Evolutionary conservation across 2,113 vertebrate genomes (phyloP).

Genomic region (Pygoscelis antarcticus): DNA sequence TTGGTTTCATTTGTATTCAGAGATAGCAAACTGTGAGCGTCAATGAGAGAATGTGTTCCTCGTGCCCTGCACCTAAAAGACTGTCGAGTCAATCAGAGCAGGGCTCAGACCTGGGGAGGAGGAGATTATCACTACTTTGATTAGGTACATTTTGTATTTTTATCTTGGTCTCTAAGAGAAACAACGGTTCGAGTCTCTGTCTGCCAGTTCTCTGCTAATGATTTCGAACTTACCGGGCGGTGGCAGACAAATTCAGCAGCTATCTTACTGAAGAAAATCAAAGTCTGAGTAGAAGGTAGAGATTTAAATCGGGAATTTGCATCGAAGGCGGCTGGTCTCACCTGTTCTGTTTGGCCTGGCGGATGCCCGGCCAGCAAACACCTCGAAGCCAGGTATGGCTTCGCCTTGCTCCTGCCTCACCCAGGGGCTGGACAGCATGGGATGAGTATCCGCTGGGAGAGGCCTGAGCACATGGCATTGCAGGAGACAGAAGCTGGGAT

Average conservation of each 20-base stretch:
- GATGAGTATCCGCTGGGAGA: rapidly evolving
- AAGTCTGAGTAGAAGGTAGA: neutral
- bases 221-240: neutral
- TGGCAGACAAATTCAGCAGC: neutral
- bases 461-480: neutral
- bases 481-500: neutral
- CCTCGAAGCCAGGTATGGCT: neutral
- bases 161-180: neutral
- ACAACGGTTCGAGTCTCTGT: neutral
- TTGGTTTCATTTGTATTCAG: neutral
- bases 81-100: neutral
- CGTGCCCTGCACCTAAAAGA: neutral
- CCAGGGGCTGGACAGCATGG: neutral
- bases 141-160: neutral
- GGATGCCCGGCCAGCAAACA: neutral
- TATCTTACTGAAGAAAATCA: neutral
- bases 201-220: neutral
- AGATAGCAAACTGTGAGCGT: neutral
- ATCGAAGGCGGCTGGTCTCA: neutral
- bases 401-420: neutral
- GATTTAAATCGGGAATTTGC: neutral
- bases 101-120: neutral
- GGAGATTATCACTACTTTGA: neutral
- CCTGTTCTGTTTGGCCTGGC: neutral
- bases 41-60: neutral